Evolutionary conservation across 2,888 invertebrate genomes (phyloP).

Genomic region (Drosophila subsilvestris): DNA sequence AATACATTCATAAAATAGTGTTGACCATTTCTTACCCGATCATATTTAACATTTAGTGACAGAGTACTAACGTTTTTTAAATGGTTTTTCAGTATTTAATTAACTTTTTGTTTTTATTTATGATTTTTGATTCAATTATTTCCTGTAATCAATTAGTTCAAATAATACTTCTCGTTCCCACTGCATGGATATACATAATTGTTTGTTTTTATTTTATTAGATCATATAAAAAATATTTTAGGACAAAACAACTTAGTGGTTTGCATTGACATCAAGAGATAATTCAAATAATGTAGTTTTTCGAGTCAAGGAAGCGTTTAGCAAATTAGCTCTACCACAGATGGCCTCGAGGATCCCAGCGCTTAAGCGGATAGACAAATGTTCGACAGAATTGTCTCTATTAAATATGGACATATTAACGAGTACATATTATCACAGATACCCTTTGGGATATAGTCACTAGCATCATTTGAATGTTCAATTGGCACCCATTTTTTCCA

Average conservation of each 20-base stretch:
- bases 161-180: background rate
- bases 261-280: background rate
- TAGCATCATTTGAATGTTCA: background rate
- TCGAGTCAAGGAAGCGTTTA: background rate
- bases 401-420: background rate
- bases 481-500: slow-evolving; percentile 1
- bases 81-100: background rate
- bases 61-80: background rate
- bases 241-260: background rate
- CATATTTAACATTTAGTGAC: background rate
- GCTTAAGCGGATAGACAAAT: background rate
- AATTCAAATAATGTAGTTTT: background rate
- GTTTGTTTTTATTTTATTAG: background rate
- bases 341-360: too few relatives aligned
- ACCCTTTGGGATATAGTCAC: background rate
- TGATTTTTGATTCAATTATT: background rate
- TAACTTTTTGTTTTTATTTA: background rate
- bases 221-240: background rate
- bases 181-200: background rate
- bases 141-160: background rate
- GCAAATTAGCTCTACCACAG: too few relatives aligned
- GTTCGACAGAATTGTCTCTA: background rate
- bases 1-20: background rate
- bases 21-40: too few relatives aligned
- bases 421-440: too few relatives aligned